Evolutionary conservation across 2,888 invertebrate species (phyloP).

Genomic region (Volucella inflata): DNA sequence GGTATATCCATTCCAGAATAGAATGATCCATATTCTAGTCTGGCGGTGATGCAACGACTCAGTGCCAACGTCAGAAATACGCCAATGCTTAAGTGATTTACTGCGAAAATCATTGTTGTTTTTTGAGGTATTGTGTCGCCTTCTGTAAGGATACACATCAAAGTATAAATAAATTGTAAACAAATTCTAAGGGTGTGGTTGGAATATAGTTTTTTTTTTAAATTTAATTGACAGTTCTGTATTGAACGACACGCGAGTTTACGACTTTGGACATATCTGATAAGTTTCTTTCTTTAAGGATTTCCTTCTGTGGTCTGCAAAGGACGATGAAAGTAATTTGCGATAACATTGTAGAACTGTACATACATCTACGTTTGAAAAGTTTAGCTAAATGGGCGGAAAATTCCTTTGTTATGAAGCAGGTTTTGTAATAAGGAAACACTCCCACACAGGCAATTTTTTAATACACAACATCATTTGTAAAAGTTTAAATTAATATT

Average conservation of each 20-base stretch:
- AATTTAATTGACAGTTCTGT: slow-evolving; percentile 48
- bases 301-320: not conserved
- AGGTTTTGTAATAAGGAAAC: too few species aligned
- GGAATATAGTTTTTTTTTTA: not conserved
- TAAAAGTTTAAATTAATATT: too few species aligned
- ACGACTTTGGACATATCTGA: slow-evolving; percentile 27
- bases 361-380: too few species aligned
- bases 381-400: too few species aligned
- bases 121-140: slow-evolving; percentile 2
- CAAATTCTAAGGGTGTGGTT: slow-evolving; percentile 16
- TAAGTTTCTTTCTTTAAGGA: not conserved
- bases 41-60: slow-evolving; percentile 31
- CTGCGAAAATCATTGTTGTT: slow-evolving; percentile 41
- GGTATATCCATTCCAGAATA: slow-evolving; percentile 68
- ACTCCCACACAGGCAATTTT: not conserved
- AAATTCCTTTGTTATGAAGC: too few species aligned
- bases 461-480: too few species aligned
- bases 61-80: slow-evolving; percentile 59
- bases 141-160: slow-evolving; percentile 27
- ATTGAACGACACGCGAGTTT: slow-evolving; percentile 10
- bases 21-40: slow-evolving; percentile 54
- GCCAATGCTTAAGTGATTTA: slow-evolving; percentile 58
- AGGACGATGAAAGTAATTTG: too few species aligned
- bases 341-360: too few species aligned
- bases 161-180: not conserved